Conservation (phyloP, 2,888 invertebrate genomes). For the Sarcophaga rosellei region DNA sequence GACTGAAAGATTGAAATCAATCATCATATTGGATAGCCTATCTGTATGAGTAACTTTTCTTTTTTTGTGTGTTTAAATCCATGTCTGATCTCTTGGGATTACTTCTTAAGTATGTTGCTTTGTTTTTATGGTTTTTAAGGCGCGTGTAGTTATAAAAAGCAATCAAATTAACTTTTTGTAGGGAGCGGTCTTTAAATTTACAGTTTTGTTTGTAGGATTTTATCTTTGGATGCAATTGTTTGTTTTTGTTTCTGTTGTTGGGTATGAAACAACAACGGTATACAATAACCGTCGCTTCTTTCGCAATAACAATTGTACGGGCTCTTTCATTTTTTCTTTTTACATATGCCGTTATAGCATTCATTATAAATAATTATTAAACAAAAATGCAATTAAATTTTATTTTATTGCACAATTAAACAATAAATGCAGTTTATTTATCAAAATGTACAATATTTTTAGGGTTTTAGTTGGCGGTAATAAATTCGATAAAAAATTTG, state of each 20-base stretch:
- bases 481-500: too few relatives aligned
- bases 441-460: too few relatives aligned
- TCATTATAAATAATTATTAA: constrained; percentile 17
- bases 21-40: background rate
- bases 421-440: too few relatives aligned
- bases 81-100: background rate
- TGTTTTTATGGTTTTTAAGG: constrained; percentile 41
- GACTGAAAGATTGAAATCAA: background rate
- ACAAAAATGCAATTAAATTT: background rate
- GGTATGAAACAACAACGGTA: constrained; percentile 29
- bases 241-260: constrained; percentile 4
- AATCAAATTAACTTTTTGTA: constrained; percentile 56
- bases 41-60: background rate
- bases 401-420: too few relatives aligned
- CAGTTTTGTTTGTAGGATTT: constrained; percentile 26
- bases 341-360: constrained; percentile 24
- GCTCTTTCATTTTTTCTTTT: background rate
- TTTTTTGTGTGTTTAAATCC: background rate
- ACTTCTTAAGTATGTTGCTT: constrained; percentile 27
- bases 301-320: constrained; percentile 9
- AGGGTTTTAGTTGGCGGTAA: too few relatives aligned
- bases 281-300: constrained; percentile 41
- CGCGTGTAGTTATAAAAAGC: constrained; percentile 57
- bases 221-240: background rate
- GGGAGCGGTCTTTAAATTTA: constrained; percentile 60